Evolutionary conservation across 2,797 vertebrate genomes (phyloP), one percentile per base, ranked within the genome.

Genomic region (Paguma larvata): DNA sequence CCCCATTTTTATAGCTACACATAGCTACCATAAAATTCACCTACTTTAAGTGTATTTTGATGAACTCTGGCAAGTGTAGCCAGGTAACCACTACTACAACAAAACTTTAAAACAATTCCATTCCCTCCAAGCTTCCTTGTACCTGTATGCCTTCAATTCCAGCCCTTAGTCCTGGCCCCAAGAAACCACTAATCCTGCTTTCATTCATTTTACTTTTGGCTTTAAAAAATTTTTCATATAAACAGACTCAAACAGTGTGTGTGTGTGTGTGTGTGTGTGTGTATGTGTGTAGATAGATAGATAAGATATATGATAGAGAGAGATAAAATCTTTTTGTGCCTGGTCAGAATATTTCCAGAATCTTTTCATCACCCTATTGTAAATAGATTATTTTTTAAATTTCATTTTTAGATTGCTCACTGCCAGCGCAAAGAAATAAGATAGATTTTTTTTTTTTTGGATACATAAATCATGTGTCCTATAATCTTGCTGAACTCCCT

Each of bases 301-400:
- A 51, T 5, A 51, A 14, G 15, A 38, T 38, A 38, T 38, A 38
- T 38, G 38, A 38, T 38, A 38, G 48, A 53, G 44, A 51, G 1
- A 51, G 14, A 53, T 53, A 53, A 59, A 70, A 32, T 75, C 59
- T 72, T 97, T 97, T 59, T 82, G 56, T 72, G 34, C n/a, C 89
- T 94, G 21, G 21, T 27, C 32, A 75, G 85, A 89, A 32, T 85
- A 86, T 78, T 51, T 82, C 67, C 59, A 65, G 16, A 44, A 44
- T 63, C 77, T 30, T 51, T 89, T 86, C 53, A 82, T 75, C 21
- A 38, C 27, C 23, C 16, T 62, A 75, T 16, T 88, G 18, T 79
- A 88, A 87, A 84, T 84, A 1, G 62, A 87, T 93, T 77, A 90
- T 65, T 95, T 80, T 67, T 48, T 62, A 85, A 63, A 70, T 77